Percentiles rank a stretch among this genome's conserved stretches.
phyloP scores from a whole-genome alignment of 2,797 vertebrate species.

The Taenioides sp. region DNA sequence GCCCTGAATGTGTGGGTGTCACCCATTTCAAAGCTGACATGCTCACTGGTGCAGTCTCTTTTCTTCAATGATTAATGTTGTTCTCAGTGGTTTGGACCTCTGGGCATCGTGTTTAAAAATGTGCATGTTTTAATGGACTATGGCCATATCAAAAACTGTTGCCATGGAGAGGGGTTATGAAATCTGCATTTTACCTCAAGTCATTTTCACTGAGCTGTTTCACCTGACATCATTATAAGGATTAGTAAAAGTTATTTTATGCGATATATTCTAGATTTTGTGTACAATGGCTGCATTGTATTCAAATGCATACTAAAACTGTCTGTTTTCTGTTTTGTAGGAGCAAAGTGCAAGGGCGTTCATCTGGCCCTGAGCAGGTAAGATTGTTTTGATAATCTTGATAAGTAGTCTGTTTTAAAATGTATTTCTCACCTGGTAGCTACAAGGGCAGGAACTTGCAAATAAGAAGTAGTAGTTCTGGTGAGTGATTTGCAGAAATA shows the following conservation, averaged over 20 bases:
- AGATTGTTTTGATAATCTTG: conserved; percentile 8
- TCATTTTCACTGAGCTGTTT: background rate
- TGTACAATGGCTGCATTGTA: background rate
- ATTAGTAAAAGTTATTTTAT: background rate
- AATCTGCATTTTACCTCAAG: background rate
- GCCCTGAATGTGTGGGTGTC: conserved; percentile 11
- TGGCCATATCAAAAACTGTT: conserved; percentile 7
- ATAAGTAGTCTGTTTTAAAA: background rate
- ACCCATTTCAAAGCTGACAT: conserved; percentile 21
- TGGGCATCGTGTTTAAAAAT: conserved; percentile 18
- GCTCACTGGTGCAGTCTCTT: background rate
- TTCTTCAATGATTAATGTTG: conserved; percentile 40
- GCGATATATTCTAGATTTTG: background rate
- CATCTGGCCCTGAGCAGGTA: conserved; percentile 42
- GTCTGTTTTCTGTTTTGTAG: conserved; percentile 29
- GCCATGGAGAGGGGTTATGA: conserved; percentile 10
- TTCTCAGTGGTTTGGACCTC: conserved; percentile 17
- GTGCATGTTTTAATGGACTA: conserved; percentile 32
- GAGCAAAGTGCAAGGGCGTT: conserved; percentile 24
- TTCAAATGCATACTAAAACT: background rate
- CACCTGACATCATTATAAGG: background rate
- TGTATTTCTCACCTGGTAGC: background rate
- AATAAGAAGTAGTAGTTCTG: too few species aligned
- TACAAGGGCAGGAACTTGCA: too few species aligned
- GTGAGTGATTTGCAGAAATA: too few species aligned